Conservation (phyloP, 2,113 vertebrate genomes). For the Hirundichthys speculiger region DNA sequence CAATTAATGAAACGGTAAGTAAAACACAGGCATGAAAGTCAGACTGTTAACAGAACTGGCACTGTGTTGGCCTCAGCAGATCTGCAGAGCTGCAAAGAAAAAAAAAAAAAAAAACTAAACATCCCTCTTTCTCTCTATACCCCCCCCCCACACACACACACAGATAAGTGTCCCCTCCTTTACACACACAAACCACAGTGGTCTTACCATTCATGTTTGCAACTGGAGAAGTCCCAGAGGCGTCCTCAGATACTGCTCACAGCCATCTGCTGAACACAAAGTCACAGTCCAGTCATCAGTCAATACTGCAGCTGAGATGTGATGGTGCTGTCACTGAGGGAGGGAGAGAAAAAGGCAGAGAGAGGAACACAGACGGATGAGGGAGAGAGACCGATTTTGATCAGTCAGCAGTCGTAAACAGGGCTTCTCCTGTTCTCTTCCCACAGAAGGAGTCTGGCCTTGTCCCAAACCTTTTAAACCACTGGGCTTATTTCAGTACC, state of each 20-base stretch:
- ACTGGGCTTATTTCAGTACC: conserved; percentile 47
- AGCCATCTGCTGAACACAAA: conserved; percentile 76
- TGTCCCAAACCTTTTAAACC: conserved; percentile 63
- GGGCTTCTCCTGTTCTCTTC: conserved; percentile 70
- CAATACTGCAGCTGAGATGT: conserved; percentile 65
- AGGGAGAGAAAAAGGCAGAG: conserved; percentile 19
- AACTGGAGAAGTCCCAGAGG: conserved; percentile 52
- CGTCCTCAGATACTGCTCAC: conserved; percentile 66
- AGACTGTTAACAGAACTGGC: background rate
- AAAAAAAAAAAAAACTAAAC: background rate
- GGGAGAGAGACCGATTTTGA: conserved; percentile 50
- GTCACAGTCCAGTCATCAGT: conserved; percentile 61
- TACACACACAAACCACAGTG: conserved; percentile 28
- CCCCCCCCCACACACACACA: conserved; percentile 1
- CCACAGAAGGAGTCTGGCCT: conserved; percentile 52
- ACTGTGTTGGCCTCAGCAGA: conserved; percentile 11
- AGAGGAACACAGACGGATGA: conserved; percentile 28
- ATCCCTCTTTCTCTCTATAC: background rate
- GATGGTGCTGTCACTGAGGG: conserved; percentile 39
- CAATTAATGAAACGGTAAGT: no score
- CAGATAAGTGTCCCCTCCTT: no score
- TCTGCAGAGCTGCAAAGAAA: no score
- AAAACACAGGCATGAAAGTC: no score
- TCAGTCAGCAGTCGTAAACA: conserved; percentile 73
- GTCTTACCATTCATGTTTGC: conserved; percentile 77